phyloP scores from a whole-genome alignment of 2,888 invertebrate species.

The Seira musarum region DNA sequence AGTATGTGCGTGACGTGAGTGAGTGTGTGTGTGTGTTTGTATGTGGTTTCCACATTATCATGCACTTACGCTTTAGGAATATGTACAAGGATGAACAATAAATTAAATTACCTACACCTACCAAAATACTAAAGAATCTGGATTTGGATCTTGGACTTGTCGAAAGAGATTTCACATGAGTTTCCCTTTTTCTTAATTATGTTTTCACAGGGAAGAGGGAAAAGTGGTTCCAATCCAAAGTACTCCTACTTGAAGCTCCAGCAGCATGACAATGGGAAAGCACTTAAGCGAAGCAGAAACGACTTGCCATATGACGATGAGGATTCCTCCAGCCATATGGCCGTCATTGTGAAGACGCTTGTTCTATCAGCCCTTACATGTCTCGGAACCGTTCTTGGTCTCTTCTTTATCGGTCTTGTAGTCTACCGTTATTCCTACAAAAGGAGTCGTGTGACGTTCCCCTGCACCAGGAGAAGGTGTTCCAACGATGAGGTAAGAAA shows the following conservation, averaged over 20 bases:
- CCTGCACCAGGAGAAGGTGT: constrained; percentile 35
- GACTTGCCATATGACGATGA: constrained; percentile 51
- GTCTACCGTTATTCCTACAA: constrained; percentile 61
- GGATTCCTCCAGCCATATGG: constrained; percentile 43
- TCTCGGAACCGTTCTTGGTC: constrained; percentile 65
- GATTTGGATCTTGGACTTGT: constrained; percentile 3
- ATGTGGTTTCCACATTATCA: constrained; percentile 2
- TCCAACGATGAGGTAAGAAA: constrained; percentile 51
- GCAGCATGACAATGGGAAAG: constrained; percentile 40
- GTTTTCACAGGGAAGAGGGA: not conserved
- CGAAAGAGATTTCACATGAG: constrained; percentile 7
- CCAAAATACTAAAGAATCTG: too few species aligned
- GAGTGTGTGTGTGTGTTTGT: not conserved
- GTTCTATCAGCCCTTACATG: constrained; percentile 67
- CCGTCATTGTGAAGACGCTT: constrained; percentile 68
- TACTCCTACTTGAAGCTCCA: constrained; percentile 57
- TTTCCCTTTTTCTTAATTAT: constrained; percentile 8
- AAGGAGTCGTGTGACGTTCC: constrained; percentile 40
- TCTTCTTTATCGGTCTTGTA: constrained; percentile 64
- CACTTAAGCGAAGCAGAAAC: constrained; percentile 11
- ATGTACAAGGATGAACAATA: not conserved
- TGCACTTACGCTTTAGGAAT: too few species aligned
- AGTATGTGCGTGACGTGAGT: not conserved
- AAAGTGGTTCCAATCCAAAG: constrained; percentile 42
- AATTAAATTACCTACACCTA: constrained; percentile 7